Base-by-base conservation (phyloP, 2,888 invertebrate species). In the Pyralis farinalis region DNA sequence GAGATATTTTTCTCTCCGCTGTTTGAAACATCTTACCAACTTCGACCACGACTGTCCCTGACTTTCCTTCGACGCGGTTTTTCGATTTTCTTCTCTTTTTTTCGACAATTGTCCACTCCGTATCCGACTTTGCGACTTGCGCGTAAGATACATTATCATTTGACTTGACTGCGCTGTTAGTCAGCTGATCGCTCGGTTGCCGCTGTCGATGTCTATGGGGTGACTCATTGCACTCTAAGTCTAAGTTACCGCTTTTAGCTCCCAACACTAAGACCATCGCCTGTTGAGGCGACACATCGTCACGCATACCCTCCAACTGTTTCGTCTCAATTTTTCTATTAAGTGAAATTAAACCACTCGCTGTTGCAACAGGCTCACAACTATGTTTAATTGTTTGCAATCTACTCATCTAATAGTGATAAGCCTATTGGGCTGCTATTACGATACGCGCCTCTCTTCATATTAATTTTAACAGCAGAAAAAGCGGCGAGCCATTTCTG, bases 1-100 rank as follows among this genome's bases (percentile, higher is more conserved):
- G 34, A 5, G 52, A 49, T 6, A 46, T 30, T 25, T 53, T 53
- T 10, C 33, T 40, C 4, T 54, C 54, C 0, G 51, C 53, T 5
- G 53, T 51, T 30, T 34, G 50, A 41, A 55, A 53, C 9, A 37
- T 49, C 25, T 38, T 27, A 27, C 22, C 28, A 7, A 8, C 2
- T n/a, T 20, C 20, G 6, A 32, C 16, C 9, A 20, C 8, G 5
- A 16, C 8, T 1, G 32, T 34, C 1, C 34, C 34, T 2, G 10
- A 21, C 10, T 34, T 34, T 3, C 34, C 34, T 34, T 34, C 34
- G 10, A 34, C 22, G 1, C 34, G 34, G 10, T 34, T 34, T 22
- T 34, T 34, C 10, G 21, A 34, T 10, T 34, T 34, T 9, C 21
- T 20, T 20, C 22, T 34, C 11, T 8, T 34, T 16, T 16, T 16